These are phyloP conservation scores for Philonicus albiceps DNA, from an alignment of 2,888 invertebrate genomes.

Conservation along the genomic window DNA sequence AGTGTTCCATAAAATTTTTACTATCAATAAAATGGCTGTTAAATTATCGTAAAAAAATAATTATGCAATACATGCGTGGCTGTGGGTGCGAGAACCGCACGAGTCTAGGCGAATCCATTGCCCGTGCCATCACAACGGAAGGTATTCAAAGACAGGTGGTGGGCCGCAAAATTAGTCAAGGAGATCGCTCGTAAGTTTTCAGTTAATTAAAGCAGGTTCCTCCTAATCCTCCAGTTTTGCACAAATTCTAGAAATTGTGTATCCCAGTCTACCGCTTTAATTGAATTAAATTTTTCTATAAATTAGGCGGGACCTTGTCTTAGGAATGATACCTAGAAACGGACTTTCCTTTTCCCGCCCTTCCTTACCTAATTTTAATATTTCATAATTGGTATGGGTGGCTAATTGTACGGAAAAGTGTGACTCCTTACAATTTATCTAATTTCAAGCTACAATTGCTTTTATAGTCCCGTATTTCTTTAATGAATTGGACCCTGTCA, in stretches of 20 bases:
- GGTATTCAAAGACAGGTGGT: background rate
- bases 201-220: background rate
- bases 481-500: background rate
- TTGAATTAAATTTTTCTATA: conserved; percentile 6
- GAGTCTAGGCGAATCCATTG: background rate
- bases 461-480: background rate
- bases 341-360: background rate
- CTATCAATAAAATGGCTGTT: conserved; percentile 60
- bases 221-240: background rate
- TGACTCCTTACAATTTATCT: conserved; percentile 18
- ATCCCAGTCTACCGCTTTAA: too few relatives aligned
- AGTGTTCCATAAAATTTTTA: conserved; percentile 53
- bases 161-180: background rate
- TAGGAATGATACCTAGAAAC: too few relatives aligned
- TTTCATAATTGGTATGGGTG: conserved; percentile 20
- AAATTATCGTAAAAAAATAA: conserved; percentile 58
- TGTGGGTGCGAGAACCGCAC: background rate
- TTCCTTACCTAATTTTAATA: background rate
- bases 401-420: conserved; percentile 27
- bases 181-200: background rate
- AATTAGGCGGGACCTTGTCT: background rate
- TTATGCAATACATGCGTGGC: conserved; percentile 55
- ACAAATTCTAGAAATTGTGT: background rate
- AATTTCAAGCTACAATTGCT: background rate
- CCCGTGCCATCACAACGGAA: background rate